Conservation (phyloP, 1,140 invertebrate genomes). For the Bombyx mandarina region DNA sequence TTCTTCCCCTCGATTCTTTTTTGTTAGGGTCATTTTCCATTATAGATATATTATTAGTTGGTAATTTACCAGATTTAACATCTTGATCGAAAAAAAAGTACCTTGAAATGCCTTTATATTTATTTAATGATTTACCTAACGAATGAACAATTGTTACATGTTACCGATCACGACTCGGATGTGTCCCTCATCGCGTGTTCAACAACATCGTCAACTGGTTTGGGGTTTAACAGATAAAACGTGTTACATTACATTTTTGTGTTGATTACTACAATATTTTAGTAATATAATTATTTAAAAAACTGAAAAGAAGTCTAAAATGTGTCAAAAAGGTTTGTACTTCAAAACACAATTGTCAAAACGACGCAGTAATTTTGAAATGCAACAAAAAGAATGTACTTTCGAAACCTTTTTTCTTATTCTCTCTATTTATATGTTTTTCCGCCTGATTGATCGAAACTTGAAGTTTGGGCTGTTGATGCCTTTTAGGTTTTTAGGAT, state of each 20-base stretch:
- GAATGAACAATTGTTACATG: conserved; percentile 1
- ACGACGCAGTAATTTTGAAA: too few species aligned
- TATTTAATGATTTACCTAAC: background rate
- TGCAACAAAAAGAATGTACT: too few species aligned
- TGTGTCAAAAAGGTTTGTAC: too few species aligned
- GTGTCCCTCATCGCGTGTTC: conserved; percentile 20
- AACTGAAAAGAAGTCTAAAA: too few species aligned
- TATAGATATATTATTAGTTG: conserved; percentile 34
- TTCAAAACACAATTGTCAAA: too few species aligned
- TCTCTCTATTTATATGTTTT: too few species aligned
- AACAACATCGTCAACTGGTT: conserved; percentile 13
- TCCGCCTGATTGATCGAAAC: too few species aligned
- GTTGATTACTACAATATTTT: conserved; percentile 13
- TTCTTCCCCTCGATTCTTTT: conserved; percentile 61
- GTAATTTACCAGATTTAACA: conserved; percentile 27
- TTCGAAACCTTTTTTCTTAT: too few species aligned
- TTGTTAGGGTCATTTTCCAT: conserved; percentile 68
- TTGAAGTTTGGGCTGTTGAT: too few species aligned
- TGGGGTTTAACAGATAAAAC: conserved; percentile 13
- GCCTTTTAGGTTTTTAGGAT: too few species aligned
- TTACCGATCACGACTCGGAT: conserved; percentile 21
- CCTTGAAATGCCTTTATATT: background rate
- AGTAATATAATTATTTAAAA: background rate
- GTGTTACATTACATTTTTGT: conserved; percentile 12
- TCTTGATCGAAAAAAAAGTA: conserved; percentile 28